Evolutionary conservation across 2,797 vertebrate species (phyloP), one percentile per base, ranked within the genome.

Genomic region (Acanthurus leucopareius): DNA sequence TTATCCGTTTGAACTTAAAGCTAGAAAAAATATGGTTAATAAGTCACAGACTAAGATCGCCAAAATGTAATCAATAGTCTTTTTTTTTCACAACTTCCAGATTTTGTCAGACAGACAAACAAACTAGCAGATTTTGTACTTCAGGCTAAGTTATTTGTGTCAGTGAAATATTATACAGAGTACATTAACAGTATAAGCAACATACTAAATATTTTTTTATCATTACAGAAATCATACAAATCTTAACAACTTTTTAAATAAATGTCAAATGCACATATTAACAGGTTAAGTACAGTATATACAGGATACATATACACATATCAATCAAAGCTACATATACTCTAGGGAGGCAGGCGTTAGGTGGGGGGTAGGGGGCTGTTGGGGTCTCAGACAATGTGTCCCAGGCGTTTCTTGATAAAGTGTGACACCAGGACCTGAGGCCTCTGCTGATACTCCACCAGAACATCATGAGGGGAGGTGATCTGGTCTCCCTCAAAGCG

Each of bases 401-500:
- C 94, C 76, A 98, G 94, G 2, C 62, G 90, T 85, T 96, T 96
- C 91, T 93, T 95, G 91, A 98, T 98, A 68, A 97, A 97, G 78
- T 94, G 89, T 5, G 95, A 90, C 66, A 97, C 96, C 45, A 98
- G 92, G 47, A 91, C 66, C 92, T 97, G 97, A 47, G 96, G 97
- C 76, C 92, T 91, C 83, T 92, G 93, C 91, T 97, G 97, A 86
- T 95, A 97, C 66, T 97, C 96, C 66, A 91, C 54, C 77, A 97
- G 93, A 77, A 97, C 93, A 5, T 96, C 94, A 5, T 93, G 96
- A 48, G 96, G 44, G 0, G 93, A 93, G 10, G 84, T 94, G 91
- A 97, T 97, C 92, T 98, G 97, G 91, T 98, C 97, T 20, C 96
- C 96, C 4, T 97, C 88, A n/a, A 98, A 94, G 73, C 96, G 94